Percentiles rank a stretch among this genome's conserved stretches.
Conservation (phyloP, 2,113 vertebrate species). For the Ammodramus savannarum region DNA sequence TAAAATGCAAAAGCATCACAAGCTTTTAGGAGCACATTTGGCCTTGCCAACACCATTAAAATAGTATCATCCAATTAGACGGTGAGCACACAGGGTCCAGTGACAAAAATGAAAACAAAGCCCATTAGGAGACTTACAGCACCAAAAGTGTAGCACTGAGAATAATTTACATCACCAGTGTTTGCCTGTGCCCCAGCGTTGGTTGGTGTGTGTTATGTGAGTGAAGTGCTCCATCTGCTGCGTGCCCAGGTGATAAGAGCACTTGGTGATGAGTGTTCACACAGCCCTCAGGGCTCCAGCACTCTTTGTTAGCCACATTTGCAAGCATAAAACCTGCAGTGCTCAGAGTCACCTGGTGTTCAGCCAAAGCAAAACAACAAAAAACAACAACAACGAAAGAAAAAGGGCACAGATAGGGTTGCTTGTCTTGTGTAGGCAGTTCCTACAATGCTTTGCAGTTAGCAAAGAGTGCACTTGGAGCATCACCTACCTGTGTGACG, state of each 20-base stretch:
- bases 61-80: not conserved
- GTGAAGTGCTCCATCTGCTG: constrained; percentile 64
- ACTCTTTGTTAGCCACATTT: not conserved
- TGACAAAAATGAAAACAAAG: not conserved
- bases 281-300: not conserved
- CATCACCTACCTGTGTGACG: not conserved
- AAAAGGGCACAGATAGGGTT: not conserved
- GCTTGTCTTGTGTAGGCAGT: not conserved
- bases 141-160: not conserved
- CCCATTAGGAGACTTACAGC: not conserved
- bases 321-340: not conserved
- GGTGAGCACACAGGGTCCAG: not conserved
- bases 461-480: not conserved
- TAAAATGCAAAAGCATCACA: not conserved
- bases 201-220: rapidly evolving
- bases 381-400: not conserved
- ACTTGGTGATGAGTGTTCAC: not conserved
- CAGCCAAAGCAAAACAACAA: not conserved
- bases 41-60: not conserved
- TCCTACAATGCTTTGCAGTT: not conserved
- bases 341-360: not conserved
- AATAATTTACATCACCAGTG: not conserved
- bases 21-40: not conserved
- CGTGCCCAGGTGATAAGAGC: not conserved
- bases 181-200: not conserved